These are phyloP conservation scores for Poeciliopsis presidionis DNA, from an alignment of 2,797 vertebrate genomes.

Conservation along the genomic window DNA sequence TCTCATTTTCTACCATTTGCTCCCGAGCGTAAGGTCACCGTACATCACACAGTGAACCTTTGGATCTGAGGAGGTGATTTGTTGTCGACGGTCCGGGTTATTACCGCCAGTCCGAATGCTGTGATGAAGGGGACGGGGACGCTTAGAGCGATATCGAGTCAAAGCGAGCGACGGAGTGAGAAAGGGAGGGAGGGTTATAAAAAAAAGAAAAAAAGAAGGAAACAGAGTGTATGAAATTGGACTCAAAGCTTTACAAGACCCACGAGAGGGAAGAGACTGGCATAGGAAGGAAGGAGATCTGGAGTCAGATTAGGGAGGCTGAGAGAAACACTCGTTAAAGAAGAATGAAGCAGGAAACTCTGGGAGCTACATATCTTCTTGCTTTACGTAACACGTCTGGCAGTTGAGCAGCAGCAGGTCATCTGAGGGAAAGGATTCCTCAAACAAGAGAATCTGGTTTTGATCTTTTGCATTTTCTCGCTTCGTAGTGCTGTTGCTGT, in stretches of 20 bases:
- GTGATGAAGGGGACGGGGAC: constrained; percentile 30
- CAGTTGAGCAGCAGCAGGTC: constrained; percentile 6
- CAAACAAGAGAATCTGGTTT: background rate
- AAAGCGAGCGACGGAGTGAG: background rate
- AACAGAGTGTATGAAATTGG: constrained; percentile 66
- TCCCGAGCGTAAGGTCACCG: constrained; percentile 48
- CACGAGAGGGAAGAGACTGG: constrained; percentile 34
- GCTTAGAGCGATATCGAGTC: background rate
- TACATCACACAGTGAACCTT: constrained; percentile 41
- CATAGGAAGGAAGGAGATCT: constrained; percentile 19
- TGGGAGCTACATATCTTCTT: constrained; percentile 23
- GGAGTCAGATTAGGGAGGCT: constrained; percentile 44
- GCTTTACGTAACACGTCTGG: constrained; percentile 36
- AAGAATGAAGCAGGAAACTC: constrained; percentile 24
- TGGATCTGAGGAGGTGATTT: constrained; percentile 58
- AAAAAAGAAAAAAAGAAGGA: constrained; percentile 37
- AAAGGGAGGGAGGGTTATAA: constrained; percentile 25
- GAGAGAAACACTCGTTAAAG: constrained; percentile 49
- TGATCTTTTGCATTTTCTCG: background rate
- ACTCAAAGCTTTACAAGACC: constrained; percentile 61
- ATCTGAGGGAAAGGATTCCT: constrained; percentile 15
- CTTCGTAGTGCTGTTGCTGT: background rate
- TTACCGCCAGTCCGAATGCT: constrained; percentile 46
- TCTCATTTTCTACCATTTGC: constrained; percentile 58
- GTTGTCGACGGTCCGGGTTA: constrained; percentile 55